Evolutionary conservation across 2,888 invertebrate genomes (phyloP).

Genomic region (Xestia xanthographa): DNA sequence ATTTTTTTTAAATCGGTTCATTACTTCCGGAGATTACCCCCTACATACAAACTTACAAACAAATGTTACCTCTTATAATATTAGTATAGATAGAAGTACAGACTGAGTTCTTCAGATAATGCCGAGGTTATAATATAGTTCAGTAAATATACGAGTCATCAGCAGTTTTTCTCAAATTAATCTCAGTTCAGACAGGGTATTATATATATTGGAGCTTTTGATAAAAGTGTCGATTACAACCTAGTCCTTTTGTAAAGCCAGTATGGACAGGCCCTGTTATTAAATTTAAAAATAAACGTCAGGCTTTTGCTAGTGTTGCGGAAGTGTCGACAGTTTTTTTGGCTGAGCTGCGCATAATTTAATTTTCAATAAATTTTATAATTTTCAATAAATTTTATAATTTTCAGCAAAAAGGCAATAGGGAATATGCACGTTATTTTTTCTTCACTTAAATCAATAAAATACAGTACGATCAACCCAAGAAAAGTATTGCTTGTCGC

Average conservation of each 20-base stretch:
- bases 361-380: too few relatives aligned
- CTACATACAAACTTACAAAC: too few relatives aligned
- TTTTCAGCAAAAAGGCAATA: too few relatives aligned
- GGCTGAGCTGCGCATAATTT: background rate
- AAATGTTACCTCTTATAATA: too few relatives aligned
- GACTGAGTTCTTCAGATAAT: background rate
- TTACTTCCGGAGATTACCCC: too few relatives aligned
- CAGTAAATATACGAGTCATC: background rate
- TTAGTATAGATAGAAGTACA: too few relatives aligned
- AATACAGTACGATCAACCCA: too few relatives aligned
- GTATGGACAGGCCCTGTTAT: slow-evolving; percentile 11
- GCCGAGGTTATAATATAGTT: background rate
- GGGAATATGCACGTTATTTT: too few relatives aligned
- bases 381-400: too few relatives aligned
- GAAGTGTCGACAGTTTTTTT: slow-evolving; percentile 6
- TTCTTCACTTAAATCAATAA: too few relatives aligned
- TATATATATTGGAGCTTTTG: background rate
- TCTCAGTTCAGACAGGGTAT: slow-evolving; percentile 1
- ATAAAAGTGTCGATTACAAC: background rate
- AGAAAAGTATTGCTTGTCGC: too few relatives aligned
- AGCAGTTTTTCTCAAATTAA: slow-evolving; percentile 2
- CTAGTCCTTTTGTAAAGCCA: background rate
- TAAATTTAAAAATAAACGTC: slow-evolving; percentile 27
- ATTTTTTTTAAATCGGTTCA: too few relatives aligned
- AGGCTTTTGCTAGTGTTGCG: slow-evolving; percentile 4